Percentiles rank a stretch among this genome's conserved stretches.
Evolutionary conservation across 2,113 vertebrate genomes (phyloP).

Genomic region (Chloebia gouldiae): DNA sequence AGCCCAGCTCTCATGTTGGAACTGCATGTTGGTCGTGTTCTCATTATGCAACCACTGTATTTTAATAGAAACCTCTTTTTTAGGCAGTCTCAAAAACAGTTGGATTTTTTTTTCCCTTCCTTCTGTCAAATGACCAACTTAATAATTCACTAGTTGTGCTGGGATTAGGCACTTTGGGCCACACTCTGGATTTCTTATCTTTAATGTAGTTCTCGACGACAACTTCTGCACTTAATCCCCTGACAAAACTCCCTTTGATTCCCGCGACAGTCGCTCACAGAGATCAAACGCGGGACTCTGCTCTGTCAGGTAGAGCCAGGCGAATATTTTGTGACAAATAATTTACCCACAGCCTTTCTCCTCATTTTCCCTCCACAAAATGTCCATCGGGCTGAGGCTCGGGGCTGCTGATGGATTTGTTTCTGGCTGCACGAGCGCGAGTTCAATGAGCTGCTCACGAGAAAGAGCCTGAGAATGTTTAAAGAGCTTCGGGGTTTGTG

Average conservation of each 20-base stretch:
- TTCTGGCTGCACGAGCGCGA: background rate
- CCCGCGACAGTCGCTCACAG: slow-evolving; percentile 32
- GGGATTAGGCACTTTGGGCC: slow-evolving; percentile 67
- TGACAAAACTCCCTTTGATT: slow-evolving; percentile 71
- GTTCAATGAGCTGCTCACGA: background rate
- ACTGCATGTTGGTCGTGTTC: background rate
- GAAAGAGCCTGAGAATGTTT: background rate
- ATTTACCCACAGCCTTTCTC: slow-evolving; percentile 50
- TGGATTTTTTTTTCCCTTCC: background rate
- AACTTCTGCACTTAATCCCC: slow-evolving; percentile 68
- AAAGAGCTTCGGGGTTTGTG: background rate
- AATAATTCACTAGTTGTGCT: slow-evolving; percentile 67
- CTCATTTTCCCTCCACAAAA: slow-evolving; percentile 33
- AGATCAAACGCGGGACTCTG: slow-evolving; percentile 60
- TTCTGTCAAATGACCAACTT: slow-evolving; percentile 67
- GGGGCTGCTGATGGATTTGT: background rate
- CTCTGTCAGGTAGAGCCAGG: slow-evolving; percentile 64
- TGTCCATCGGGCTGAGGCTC: background rate
- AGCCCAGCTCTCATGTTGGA: background rate
- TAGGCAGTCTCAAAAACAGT: slow-evolving; percentile 35
- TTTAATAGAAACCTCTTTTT: slow-evolving; percentile 54
- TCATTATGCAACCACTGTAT: slow-evolving; percentile 34
- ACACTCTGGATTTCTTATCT: slow-evolving; percentile 70
- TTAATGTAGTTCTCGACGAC: slow-evolving; percentile 60
- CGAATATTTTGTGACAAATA: slow-evolving; percentile 63